Percentiles rank a stretch among this genome's conserved stretches.
These are phyloP conservation scores for Cheilinus undulatus DNA, from an alignment of 2,113 vertebrate species.

Conservation along the genomic window DNA sequence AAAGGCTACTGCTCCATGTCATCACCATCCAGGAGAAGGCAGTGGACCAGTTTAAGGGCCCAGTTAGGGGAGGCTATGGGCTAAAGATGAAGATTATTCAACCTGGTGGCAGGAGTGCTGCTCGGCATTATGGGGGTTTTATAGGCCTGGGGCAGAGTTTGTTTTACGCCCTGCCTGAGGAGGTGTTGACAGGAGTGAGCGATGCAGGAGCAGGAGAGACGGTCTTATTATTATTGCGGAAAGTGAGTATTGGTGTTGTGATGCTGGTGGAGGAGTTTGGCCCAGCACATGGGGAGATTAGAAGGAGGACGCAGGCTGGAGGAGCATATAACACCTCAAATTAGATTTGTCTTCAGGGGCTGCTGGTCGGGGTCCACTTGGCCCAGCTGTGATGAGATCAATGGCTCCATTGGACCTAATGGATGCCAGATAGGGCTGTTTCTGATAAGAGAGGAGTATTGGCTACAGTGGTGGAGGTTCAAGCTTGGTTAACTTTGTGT, in stretches of 20 bases:
- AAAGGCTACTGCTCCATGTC: not conserved
- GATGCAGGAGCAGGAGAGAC: constrained; percentile 30
- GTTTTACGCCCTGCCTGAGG: constrained; percentile 59
- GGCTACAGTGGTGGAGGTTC: constrained; percentile 29
- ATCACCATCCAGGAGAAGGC: constrained; percentile 1
- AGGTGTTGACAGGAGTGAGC: constrained; percentile 56
- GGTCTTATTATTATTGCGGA: constrained; percentile 38
- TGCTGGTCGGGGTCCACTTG: constrained; percentile 50
- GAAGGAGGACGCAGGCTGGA: constrained; percentile 13
- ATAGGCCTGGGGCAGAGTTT: constrained; percentile 63
- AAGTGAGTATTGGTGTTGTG: not conserved
- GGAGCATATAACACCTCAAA: constrained; percentile 40
- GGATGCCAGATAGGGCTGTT: constrained; percentile 50
- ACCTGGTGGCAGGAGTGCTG: constrained; percentile 58
- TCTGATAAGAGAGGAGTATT: constrained; percentile 46
- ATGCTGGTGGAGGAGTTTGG: constrained; percentile 30
- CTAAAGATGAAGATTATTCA: constrained; percentile 44
- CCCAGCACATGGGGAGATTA: constrained; percentile 7
- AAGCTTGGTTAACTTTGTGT: constrained; percentile 67
- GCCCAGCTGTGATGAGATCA: constrained; percentile 42
- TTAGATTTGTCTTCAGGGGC: constrained; percentile 55
- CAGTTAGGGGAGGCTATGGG: not conserved
- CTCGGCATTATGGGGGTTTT: constrained; percentile 68
- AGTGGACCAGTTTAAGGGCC: constrained; percentile 34
- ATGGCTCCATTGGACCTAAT: constrained; percentile 51